phyloP scores from a whole-genome alignment of 2,888 invertebrate genomes.

The Lutraria lutraria region DNA sequence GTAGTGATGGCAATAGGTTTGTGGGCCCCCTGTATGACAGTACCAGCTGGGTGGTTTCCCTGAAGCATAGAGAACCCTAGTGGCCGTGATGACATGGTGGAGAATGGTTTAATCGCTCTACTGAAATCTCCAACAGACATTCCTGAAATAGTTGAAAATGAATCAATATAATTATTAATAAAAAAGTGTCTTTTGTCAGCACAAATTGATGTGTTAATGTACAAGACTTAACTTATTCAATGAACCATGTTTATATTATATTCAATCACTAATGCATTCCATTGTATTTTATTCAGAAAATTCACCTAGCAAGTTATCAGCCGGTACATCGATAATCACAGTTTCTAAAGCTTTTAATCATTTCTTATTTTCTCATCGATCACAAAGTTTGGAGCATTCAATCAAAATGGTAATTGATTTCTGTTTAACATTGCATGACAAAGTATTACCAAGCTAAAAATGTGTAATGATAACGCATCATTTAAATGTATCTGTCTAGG shows the following conservation, averaged over 20 bases:
- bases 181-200: not conserved
- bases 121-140: constrained; percentile 31
- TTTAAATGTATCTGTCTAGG: no score
- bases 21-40: constrained; percentile 58
- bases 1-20: constrained; percentile 70
- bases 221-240: no score
- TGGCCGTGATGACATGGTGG: constrained; percentile 51
- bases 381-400: no score
- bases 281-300: not conserved
- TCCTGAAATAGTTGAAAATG: constrained; percentile 34
- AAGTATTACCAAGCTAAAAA: no score
- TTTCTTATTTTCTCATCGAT: no score
- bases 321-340: no score
- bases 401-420: no score
- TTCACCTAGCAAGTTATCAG: not conserved
- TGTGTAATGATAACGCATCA: no score
- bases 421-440: no score
- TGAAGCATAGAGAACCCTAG: constrained; percentile 58
- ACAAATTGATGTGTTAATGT: not conserved
- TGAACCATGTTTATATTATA: no score
- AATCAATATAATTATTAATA: not conserved
- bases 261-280: no score
- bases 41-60: constrained; percentile 46
- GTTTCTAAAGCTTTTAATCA: no score
- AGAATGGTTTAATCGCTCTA: constrained; percentile 61